Evolutionary conservation across 2,113 vertebrate species (phyloP).

Genomic region (Ptilorrhoa leucosticta): DNA sequence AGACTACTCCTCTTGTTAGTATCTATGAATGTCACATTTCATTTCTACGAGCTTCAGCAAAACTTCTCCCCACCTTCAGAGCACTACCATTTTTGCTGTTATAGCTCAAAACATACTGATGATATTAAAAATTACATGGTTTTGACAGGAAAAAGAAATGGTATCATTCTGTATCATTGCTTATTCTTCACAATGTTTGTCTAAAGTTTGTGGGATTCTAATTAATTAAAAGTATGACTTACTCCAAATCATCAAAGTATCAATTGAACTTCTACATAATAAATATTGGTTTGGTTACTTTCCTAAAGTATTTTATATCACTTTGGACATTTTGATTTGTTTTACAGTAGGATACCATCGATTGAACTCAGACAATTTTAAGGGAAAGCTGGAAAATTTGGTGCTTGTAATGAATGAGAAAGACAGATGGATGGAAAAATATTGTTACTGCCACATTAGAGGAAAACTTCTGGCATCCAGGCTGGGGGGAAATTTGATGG

Average conservation of each 20-base stretch:
- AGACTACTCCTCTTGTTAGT: not conserved
- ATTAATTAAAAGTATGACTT: not conserved
- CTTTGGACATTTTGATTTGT: not conserved
- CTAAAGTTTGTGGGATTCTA: not conserved
- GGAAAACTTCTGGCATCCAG: not conserved
- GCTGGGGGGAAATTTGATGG: not conserved
- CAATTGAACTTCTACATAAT: not conserved
- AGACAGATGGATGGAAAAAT: not conserved
- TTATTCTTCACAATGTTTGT: not conserved
- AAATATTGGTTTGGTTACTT: not conserved
- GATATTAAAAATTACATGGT: not conserved
- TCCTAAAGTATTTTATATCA: not conserved
- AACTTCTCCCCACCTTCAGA: not conserved
- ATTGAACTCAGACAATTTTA: not conserved
- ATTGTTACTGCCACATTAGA: not conserved
- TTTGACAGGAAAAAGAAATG: not conserved
- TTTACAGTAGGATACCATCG: not conserved
- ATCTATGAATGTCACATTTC: not conserved
- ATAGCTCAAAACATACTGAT: not conserved
- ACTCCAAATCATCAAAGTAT: not conserved
- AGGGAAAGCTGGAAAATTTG: not conserved
- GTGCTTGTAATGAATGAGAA: not conserved
- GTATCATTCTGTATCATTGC: not conserved
- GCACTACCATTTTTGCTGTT: not conserved
- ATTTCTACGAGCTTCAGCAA: not conserved